Base-by-base conservation (phyloP, 2,888 invertebrate genomes). In the Halictus quadricinctus region DNA sequence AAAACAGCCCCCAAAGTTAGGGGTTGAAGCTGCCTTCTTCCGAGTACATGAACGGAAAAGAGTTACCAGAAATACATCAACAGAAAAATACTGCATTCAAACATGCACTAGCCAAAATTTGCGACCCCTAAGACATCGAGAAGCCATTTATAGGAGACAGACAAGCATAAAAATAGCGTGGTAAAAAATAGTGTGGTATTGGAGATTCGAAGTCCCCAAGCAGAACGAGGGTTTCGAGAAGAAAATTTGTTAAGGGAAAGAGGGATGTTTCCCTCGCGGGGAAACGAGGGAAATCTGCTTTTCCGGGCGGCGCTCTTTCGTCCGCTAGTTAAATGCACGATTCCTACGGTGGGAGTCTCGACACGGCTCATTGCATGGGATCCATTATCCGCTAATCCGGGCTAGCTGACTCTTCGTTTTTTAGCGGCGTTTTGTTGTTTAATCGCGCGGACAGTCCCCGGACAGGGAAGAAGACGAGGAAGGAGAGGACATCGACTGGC, bases 371-470 rank as follows among this genome's bases (percentile, higher is more conserved):
- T 81, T 66, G 81, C 76, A 64, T 81, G 70, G 79, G 79, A 81
- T 80, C 72, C 80, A 74, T 78, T 85, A 80, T 82, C 79, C 72
- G 58, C 73, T 79, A 86, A 86, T 85, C 76, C 80, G 54, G 50
- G 25, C 75, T 36, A 64, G 54, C 69, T 18, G 74, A 77, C 36
- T 69, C 80, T 72, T 41, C 64, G 25, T 64, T 86, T 86, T 86
- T 86, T 76, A 82, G 74, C 54, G 50, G 21, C 76, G 72, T 79
- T 80, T 86, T 72, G 86, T 75, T 81, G 83, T 77, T 87, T 86
- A 87, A 87, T 86, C 66, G 66, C 66, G 66, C 66, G 66, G 36
- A 41, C 66, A 64, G 66, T 58, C 12, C 41, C 36, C 36, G 36
- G 41, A 36, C 41, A 29, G 66, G 12, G 25, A 29, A 10, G 64